Percentiles rank a stretch among this genome's conserved stretches.
These are phyloP conservation scores for Takifugu rubripes DNA, from an alignment of 2,797 vertebrate genomes.

Conservation along the genomic window DNA sequence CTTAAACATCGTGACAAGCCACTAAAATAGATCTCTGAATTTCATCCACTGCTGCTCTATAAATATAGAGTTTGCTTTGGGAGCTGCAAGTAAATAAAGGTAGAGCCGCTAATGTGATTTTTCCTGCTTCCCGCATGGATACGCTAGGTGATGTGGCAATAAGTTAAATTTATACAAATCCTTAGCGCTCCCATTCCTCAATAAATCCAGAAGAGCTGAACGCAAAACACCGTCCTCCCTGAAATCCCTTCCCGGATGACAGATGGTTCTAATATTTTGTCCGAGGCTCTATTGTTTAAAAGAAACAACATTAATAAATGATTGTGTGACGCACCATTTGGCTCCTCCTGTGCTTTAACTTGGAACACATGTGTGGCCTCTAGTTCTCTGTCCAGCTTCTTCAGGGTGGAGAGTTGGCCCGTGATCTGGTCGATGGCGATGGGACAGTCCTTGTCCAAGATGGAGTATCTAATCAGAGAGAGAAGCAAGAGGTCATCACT, in stretches of 20 bases:
- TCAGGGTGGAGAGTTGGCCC: slow-evolving; percentile 62
- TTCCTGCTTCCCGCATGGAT: slow-evolving; percentile 41
- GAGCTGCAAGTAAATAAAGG: slow-evolving; percentile 57
- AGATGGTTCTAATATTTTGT: slow-evolving; percentile 43
- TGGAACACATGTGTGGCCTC: slow-evolving; percentile 56
- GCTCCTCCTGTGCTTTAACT: slow-evolving; percentile 71
- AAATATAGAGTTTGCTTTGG: slow-evolving; percentile 58
- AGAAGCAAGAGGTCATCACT: neutral
- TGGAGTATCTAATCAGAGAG: slow-evolving; percentile 63
- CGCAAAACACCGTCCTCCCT: slow-evolving; percentile 21
- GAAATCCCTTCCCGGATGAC: slow-evolving; percentile 26
- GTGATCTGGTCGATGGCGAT: slow-evolving; percentile 56
- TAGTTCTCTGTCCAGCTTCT: slow-evolving; percentile 72
- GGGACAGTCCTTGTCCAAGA: slow-evolving; percentile 63
- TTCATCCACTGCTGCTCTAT: slow-evolving; percentile 55
- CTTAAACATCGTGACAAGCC: slow-evolving; percentile 58
- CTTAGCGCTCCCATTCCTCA: slow-evolving; percentile 32
- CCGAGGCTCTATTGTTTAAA: slow-evolving; percentile 47
- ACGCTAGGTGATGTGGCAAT: slow-evolving; percentile 49
- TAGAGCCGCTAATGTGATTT: slow-evolving; percentile 51
- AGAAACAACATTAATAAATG: slow-evolving; percentile 40
- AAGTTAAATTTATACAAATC: slow-evolving; percentile 40
- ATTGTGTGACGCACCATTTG: slow-evolving; percentile 54
- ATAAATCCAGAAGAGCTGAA: slow-evolving; percentile 24
- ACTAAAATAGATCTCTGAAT: slow-evolving; percentile 64